These are phyloP conservation scores for Chalcosyrphus nemorum DNA, from an alignment of 2,888 invertebrate species.

Conservation along the genomic window DNA sequence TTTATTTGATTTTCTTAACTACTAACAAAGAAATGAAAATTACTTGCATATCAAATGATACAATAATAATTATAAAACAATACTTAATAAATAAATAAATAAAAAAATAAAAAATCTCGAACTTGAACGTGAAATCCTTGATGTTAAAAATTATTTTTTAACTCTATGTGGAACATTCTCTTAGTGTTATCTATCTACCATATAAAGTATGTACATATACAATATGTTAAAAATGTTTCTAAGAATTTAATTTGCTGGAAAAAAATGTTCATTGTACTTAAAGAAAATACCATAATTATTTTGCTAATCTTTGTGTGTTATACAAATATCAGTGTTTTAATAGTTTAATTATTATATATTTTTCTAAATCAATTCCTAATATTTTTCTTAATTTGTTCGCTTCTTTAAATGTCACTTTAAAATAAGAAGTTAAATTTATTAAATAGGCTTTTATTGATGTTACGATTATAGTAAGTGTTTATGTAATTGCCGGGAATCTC, in stretches of 20 bases:
- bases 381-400: neutral
- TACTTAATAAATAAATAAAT: slow-evolving; percentile 5
- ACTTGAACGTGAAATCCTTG: slow-evolving; percentile 9
- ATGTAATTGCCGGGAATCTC: no score
- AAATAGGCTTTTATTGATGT: neutral
- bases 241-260: neutral
- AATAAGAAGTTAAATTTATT: neutral
- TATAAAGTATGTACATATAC: slow-evolving; percentile 7
- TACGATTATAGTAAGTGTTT: no score
- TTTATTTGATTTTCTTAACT: neutral
- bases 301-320: neutral
- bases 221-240: neutral
- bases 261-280: neutral
- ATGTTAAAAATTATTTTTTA: slow-evolving; percentile 61
- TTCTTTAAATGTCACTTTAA: neutral
- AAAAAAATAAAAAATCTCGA: neutral
- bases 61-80: slow-evolving; percentile 76
- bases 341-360: neutral
- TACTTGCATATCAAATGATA: slow-evolving; percentile 71
- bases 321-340: neutral
- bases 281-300: neutral
- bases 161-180: slow-evolving; percentile 40
- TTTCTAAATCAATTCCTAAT: neutral
- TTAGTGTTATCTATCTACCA: slow-evolving; percentile 32
- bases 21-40: slow-evolving; percentile 48